A percentile compares a stretch with the other conserved stretches of the same genome.
phyloP scores from a whole-genome alignment of 2,888 invertebrate species.

The Tuta absoluta region DNA sequence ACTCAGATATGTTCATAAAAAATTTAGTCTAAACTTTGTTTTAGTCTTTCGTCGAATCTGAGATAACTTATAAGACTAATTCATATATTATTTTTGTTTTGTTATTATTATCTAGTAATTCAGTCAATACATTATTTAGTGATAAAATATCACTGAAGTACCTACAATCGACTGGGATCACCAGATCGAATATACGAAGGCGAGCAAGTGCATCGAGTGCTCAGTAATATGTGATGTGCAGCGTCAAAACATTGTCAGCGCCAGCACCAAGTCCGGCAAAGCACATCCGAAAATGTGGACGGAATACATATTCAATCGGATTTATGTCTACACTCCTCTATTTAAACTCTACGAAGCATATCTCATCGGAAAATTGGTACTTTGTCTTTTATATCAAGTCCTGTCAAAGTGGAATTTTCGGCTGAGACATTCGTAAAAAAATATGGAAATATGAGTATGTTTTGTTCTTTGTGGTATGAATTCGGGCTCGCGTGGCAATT shows the following conservation, averaged over 20 bases:
- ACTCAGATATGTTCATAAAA: constrained; percentile 79
- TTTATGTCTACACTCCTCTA: constrained; percentile 14
- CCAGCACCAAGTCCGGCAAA: constrained; percentile 37
- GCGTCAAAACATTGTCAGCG: constrained; percentile 59
- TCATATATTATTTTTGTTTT: constrained; percentile 67
- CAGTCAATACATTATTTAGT: constrained; percentile 73
- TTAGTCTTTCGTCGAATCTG: constrained; percentile 80
- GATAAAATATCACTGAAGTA: constrained; percentile 68
- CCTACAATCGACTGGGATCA: constrained; percentile 56
- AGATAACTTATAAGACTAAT: constrained; percentile 76
- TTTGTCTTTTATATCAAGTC: background rate
- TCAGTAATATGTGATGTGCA: constrained; percentile 46
- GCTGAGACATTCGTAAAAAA: constrained; percentile 12
- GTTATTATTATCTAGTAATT: constrained; percentile 73
- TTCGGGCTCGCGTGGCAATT: constrained; percentile 34
- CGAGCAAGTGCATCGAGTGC: constrained; percentile 35
- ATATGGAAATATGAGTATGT: constrained; percentile 12
- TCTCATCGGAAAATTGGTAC: constrained; percentile 12
- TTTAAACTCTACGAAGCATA: constrained; percentile 17
- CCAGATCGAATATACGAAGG: constrained; percentile 50
- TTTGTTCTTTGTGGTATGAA: background rate
- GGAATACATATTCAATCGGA: constrained; percentile 59
- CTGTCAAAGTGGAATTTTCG: constrained; percentile 7
- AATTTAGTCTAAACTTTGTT: constrained; percentile 73
- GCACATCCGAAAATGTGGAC: constrained; percentile 76